Evolutionary conservation across 2,113 vertebrate genomes (phyloP).

Genomic region (Triplophysa rosa): DNA sequence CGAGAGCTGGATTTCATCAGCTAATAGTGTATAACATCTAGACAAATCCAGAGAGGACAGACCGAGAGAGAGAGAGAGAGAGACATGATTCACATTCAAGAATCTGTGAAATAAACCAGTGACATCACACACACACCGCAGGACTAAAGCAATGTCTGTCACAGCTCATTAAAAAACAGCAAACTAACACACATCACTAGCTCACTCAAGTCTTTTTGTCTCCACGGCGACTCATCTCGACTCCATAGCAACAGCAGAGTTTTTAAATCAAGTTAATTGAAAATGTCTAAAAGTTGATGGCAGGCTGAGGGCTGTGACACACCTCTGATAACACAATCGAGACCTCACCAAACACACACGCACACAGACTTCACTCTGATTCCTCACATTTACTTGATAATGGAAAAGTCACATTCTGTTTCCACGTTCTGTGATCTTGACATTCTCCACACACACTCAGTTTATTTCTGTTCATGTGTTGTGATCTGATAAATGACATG

Average conservation of each 20-base stretch:
- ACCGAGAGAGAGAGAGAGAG: constrained; percentile 21
- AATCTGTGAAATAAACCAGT: neutral
- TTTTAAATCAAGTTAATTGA: constrained; percentile 50
- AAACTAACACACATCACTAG: neutral
- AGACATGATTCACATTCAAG: constrained; percentile 35
- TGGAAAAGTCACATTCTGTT: too few relatives aligned
- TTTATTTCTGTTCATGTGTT: too few relatives aligned
- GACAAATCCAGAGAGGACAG: neutral
- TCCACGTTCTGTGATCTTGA: too few relatives aligned
- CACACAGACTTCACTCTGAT: too few relatives aligned
- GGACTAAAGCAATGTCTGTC: neutral
- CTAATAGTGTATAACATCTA: neutral
- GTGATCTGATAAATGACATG: too few relatives aligned
- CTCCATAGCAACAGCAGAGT: constrained; percentile 52
- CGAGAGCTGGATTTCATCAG: neutral
- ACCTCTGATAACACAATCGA: constrained; percentile 15
- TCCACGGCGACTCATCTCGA: constrained; percentile 38
- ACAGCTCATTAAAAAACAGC: neutral
- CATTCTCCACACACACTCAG: too few relatives aligned
- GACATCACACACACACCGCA: neutral
- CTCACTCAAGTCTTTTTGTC: constrained; percentile 27
- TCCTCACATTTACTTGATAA: too few relatives aligned
- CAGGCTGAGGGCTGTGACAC: constrained; percentile 14
- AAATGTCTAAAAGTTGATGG: constrained; percentile 33
- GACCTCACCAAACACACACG: neutral